Evolutionary conservation across 1,140 invertebrate species (phyloP).

Genomic region (Goniozus legneri): DNA sequence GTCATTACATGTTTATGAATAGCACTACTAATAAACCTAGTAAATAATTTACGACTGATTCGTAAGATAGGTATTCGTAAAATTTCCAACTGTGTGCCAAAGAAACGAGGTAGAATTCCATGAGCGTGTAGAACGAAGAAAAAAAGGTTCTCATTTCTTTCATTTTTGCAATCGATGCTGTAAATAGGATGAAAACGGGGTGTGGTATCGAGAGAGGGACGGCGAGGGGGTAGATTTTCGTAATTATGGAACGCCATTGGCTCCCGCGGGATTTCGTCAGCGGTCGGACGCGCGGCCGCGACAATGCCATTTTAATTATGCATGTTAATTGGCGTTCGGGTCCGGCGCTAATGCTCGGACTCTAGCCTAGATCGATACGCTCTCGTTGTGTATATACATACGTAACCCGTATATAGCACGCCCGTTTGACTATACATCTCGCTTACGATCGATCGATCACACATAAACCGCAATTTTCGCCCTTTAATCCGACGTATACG

Average conservation of each 20-base stretch:
- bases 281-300: constrained; percentile 32
- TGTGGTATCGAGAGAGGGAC: constrained; percentile 4
- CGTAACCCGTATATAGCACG: too few relatives aligned
- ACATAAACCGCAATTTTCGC: too few relatives aligned
- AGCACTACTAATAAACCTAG: too few relatives aligned
- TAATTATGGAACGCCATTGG: constrained; percentile 43
- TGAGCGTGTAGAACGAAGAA: too few relatives aligned
- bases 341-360: constrained; percentile 34
- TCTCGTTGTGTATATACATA: neutral
- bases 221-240: constrained; percentile 30
- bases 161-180: too few relatives aligned
- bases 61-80: too few relatives aligned
- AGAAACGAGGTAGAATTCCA: too few relatives aligned
- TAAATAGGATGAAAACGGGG: constrained; percentile 3
- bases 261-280: constrained; percentile 41
- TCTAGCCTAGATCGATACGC: constrained; percentile 10
- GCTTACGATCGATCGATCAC: neutral
- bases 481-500: too few relatives aligned
- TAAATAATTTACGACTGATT: too few relatives aligned
- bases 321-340: constrained; percentile 53
- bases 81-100: too few relatives aligned
- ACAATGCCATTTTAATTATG: constrained; percentile 53
- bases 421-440: neutral
- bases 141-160: too few relatives aligned
- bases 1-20: too few relatives aligned